Evolutionary conservation across 2,113 vertebrate genomes (phyloP).

Genomic region (Phyllostomus discolor): DNA sequence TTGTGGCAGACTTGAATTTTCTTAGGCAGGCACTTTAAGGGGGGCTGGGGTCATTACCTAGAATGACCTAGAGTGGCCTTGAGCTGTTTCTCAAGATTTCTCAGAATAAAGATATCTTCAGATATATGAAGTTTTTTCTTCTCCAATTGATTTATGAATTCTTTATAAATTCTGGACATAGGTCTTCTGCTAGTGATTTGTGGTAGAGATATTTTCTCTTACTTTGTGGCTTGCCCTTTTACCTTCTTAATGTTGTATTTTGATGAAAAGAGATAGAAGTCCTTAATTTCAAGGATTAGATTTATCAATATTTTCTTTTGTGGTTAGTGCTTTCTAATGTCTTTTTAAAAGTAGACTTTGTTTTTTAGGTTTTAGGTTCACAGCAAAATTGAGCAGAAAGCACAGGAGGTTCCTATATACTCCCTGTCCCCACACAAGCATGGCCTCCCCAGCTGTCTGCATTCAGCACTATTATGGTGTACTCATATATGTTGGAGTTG

Average conservation of each 20-base stretch:
- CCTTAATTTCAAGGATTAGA: background rate
- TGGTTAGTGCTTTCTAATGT: background rate
- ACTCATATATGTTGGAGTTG: background rate
- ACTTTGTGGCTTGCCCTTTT: background rate
- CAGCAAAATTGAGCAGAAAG: background rate
- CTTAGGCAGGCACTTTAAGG: background rate
- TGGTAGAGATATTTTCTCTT: background rate
- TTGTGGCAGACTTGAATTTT: background rate
- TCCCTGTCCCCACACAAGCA: too few relatives aligned
- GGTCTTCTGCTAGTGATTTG: background rate
- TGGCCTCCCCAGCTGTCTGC: background rate
- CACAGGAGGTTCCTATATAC: background rate
- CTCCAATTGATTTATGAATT: background rate
- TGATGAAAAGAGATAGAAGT: background rate
- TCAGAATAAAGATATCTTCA: background rate
- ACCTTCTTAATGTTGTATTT: background rate
- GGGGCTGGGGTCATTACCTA: background rate
- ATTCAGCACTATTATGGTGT: background rate
- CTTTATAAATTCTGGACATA: background rate
- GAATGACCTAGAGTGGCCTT: background rate
- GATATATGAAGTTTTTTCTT: background rate
- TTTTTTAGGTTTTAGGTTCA: background rate
- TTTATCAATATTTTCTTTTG: background rate
- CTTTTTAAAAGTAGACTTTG: background rate
- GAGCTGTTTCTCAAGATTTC: background rate